Evolutionary conservation across 2,888 invertebrate genomes (phyloP).

Genomic region (Helicoverpa assulta): DNA sequence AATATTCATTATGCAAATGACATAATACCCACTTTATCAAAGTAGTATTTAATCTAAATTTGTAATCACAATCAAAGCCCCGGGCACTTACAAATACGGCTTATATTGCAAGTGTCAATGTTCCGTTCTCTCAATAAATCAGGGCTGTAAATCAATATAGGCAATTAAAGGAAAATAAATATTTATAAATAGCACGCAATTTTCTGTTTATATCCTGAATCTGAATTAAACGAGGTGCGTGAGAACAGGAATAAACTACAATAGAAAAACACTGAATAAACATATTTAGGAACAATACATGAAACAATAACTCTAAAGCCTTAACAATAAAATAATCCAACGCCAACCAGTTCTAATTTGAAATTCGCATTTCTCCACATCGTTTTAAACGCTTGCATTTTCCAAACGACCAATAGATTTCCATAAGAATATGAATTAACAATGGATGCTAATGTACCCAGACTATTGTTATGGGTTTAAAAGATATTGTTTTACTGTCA

Average conservation of each 20-base stretch:
- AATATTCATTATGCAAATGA: slow-evolving; percentile 44
- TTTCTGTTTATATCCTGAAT: slow-evolving; percentile 4
- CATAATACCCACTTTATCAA: slow-evolving; percentile 52
- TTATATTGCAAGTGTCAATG: slow-evolving; percentile 51
- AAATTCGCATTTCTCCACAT: slow-evolving; percentile 30
- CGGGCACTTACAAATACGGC: slow-evolving; percentile 49
- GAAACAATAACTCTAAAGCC: background rate
- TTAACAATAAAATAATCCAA: background rate
- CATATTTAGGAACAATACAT: background rate
- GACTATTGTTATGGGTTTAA: slow-evolving; percentile 14
- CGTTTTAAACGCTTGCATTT: slow-evolving; percentile 43
- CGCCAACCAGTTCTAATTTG: background rate
- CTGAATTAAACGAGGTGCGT: background rate
- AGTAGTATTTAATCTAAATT: slow-evolving; percentile 57
- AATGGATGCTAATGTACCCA: slow-evolving; percentile 31
- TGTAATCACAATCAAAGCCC: slow-evolving; percentile 52
- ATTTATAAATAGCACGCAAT: slow-evolving; percentile 18
- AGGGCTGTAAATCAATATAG: slow-evolving; percentile 42
- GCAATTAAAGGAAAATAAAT: slow-evolving; percentile 55
- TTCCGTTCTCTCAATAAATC: slow-evolving; percentile 61
- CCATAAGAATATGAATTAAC: slow-evolving; percentile 31
- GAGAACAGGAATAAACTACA: background rate
- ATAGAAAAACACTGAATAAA: background rate
- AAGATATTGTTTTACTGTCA: background rate
- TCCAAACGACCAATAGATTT: slow-evolving; percentile 25